Conservation (phyloP, 2,797 vertebrate genomes). For the Octomys mimax region DNA sequence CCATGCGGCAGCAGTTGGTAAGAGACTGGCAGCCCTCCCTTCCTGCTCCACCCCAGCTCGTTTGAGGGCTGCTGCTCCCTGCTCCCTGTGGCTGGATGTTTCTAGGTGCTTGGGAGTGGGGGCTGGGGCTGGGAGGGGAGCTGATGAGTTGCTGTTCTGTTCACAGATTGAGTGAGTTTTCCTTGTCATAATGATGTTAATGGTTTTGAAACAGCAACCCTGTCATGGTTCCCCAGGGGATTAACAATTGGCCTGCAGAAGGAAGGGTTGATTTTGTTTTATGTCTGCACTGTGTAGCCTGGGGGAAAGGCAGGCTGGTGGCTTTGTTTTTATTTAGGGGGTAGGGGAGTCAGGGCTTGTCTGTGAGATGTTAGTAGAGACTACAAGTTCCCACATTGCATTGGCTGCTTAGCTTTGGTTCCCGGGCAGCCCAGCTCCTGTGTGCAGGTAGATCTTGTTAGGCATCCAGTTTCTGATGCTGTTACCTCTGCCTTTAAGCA, state of each 20-base stretch:
- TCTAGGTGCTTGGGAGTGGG: constrained; percentile 24
- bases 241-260: constrained; percentile 51
- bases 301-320: constrained; percentile 18
- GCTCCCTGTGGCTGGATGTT: not conserved
- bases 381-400: not conserved
- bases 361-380: constrained; percentile 40
- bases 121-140: not conserved
- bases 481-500: not conserved
- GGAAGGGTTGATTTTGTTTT: constrained; percentile 69
- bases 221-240: constrained; percentile 43
- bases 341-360: not conserved
- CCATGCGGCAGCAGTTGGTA: not conserved
- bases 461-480: constrained; percentile 7
- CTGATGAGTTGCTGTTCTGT: constrained; percentile 10
- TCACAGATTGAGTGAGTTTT: constrained; percentile 49
- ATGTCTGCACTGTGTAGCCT: constrained; percentile 41
- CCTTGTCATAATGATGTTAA: constrained; percentile 60
- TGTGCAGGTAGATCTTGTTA: constrained; percentile 30
- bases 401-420: not conserved
- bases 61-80: not conserved
- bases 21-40: not conserved
- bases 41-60: not conserved
- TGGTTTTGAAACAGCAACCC: constrained; percentile 35
- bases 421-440: not conserved
- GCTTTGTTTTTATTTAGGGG: constrained; percentile 57